Percentiles rank a stretch among this genome's conserved stretches.
Evolutionary conservation across 1,140 invertebrate species (phyloP).

Genomic region (Drosophila miranda): DNA sequence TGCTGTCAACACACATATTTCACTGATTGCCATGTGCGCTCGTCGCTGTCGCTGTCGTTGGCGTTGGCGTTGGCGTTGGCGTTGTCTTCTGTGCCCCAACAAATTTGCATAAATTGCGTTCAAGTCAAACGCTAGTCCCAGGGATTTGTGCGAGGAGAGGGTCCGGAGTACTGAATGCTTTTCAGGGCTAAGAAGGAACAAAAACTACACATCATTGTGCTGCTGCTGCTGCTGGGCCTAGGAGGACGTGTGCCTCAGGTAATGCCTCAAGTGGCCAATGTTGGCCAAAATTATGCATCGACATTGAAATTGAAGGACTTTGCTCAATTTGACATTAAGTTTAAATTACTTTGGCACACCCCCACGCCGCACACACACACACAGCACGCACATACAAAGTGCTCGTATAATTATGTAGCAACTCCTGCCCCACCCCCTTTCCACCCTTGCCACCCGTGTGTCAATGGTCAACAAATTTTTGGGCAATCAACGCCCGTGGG

Average conservation of each 20-base stretch:
- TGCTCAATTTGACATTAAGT: constrained; percentile 81
- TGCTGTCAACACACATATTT: constrained; percentile 72
- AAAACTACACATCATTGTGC: constrained; percentile 60
- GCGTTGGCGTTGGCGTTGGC: constrained; percentile 18
- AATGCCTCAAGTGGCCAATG: constrained; percentile 63
- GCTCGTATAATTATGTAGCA: constrained; percentile 67
- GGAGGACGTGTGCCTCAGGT: constrained; percentile 62
- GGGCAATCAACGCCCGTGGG: constrained; percentile 55
- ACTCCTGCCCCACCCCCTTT: background rate
- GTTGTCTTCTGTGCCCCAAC: constrained; percentile 32
- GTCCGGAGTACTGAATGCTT: constrained; percentile 1
- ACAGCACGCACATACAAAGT: constrained; percentile 5
- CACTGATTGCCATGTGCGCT: constrained; percentile 66
- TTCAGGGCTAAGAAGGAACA: constrained; percentile 24
- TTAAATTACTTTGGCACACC: constrained; percentile 71
- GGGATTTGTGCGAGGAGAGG: background rate
- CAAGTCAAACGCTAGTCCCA: constrained; percentile 38
- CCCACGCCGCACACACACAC: constrained; percentile 13
- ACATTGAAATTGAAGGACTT: constrained; percentile 74
- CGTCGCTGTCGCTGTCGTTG: constrained; percentile 4
- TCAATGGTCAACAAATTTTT: constrained; percentile 61
- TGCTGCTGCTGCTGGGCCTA: background rate
- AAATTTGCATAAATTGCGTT: constrained; percentile 77
- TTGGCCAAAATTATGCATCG: constrained; percentile 70
- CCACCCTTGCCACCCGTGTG: constrained; percentile 22